Conservation (phyloP, 1,140 invertebrate genomes). For the Platyscapa corneri region DNA sequence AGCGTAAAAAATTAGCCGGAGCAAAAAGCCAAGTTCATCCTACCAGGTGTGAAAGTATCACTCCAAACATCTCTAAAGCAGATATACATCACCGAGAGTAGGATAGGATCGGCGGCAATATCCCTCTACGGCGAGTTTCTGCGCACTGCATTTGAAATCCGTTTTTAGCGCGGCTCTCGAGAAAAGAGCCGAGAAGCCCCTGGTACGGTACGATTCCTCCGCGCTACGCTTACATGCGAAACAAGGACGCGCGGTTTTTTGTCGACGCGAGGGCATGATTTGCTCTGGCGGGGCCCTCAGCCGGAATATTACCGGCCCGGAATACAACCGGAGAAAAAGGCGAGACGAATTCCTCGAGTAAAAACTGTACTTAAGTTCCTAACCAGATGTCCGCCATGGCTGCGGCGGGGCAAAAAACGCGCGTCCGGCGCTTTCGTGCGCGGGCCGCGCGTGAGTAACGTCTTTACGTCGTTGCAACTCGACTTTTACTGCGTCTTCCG, state of each 20-base stretch:
- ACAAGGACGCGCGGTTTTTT: not conserved
- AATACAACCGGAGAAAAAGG: constrained; percentile 22
- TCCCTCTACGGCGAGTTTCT: not conserved
- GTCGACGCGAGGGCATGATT: not conserved
- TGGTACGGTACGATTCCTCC: not conserved
- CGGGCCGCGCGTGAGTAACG: not conserved
- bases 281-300: not conserved
- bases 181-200: not conserved
- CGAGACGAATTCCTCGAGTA: constrained; percentile 52
- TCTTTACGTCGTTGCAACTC: constrained; percentile 22
- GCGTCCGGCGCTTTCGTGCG: not conserved
- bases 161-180: not conserved
- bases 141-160: not conserved
- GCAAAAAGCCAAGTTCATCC: not conserved
- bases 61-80: not conserved
- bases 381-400: constrained; percentile 51
- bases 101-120: not conserved
- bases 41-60: constrained; percentile 18
- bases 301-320: not conserved
- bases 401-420: not conserved
- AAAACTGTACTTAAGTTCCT: constrained; percentile 52
- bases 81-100: not conserved
- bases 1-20: not conserved
- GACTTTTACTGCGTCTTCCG: constrained; percentile 48
- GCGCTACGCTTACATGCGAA: not conserved